Percentiles rank a stretch among this genome's conserved stretches.
Conservation (phyloP, 2,113 vertebrate species). For the Elgaria multicarinata region DNA sequence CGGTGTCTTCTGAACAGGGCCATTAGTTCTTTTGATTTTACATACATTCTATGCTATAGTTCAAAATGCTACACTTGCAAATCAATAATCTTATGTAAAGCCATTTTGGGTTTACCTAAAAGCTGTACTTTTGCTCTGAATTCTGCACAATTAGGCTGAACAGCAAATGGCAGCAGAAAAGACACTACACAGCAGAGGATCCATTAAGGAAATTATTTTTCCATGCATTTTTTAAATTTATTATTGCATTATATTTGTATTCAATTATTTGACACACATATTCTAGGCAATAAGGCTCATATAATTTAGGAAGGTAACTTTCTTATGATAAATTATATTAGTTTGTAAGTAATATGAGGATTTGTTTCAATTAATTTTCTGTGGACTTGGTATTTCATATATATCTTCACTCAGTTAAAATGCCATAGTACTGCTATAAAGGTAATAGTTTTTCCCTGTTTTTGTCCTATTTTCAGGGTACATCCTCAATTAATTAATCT, state of each 20-base stretch:
- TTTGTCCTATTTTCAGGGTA: conserved; percentile 74
- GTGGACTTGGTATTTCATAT: accelerated
- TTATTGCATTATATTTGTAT: background rate
- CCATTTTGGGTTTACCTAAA: background rate
- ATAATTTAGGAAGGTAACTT: background rate
- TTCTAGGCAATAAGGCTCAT: background rate
- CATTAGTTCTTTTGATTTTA: background rate
- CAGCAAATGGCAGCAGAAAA: background rate
- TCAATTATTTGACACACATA: background rate
- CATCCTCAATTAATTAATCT: conserved; percentile 83
- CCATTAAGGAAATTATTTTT: background rate
- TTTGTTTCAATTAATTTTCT: background rate
- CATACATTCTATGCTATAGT: background rate
- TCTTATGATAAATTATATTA: background rate
- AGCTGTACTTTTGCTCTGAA: background rate
- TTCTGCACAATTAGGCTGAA: background rate
- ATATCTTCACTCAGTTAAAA: background rate
- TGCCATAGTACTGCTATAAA: background rate
- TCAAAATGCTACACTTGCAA: background rate
- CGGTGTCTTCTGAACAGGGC: no score
- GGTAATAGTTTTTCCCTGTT: conserved; percentile 26
- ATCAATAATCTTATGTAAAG: background rate
- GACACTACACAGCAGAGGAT: background rate
- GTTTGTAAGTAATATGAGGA: no score
- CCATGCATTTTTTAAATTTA: no score